A percentile compares a stretch with the other conserved stretches of the same genome.
These are phyloP conservation scores for Catocala sponsa DNA, from an alignment of 2,888 invertebrate species.

Conservation along the genomic window DNA sequence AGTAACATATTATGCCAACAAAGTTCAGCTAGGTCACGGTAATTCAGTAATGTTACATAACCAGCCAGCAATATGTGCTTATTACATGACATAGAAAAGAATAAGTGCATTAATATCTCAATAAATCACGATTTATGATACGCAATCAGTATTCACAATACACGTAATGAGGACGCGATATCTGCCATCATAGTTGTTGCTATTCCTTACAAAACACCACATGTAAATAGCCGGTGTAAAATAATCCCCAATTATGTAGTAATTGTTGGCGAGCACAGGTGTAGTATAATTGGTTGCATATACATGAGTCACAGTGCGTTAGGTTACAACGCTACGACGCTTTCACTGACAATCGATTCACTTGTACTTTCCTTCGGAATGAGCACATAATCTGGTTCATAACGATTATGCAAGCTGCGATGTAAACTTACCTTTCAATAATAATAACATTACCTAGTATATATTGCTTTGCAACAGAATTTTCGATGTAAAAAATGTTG, in stretches of 20 bases:
- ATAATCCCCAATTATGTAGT: constrained; percentile 13
- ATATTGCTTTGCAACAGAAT: background rate
- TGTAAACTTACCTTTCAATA: constrained; percentile 13
- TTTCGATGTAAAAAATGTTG: background rate
- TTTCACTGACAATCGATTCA: constrained; percentile 61
- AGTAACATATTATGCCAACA: too few species aligned
- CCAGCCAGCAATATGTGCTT: background rate
- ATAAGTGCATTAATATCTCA: constrained; percentile 7
- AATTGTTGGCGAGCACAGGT: constrained; percentile 20
- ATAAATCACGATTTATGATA: constrained; percentile 2
- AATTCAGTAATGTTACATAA: background rate
- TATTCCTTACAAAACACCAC: constrained; percentile 26
- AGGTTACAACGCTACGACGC: constrained; percentile 52
- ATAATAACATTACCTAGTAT: constrained; percentile 14
- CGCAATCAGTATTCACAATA: background rate
- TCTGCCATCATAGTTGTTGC: constrained; percentile 15
- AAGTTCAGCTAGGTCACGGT: background rate
- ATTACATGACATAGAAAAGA: constrained; percentile 1
- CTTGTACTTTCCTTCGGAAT: constrained; percentile 55
- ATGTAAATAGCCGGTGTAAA: constrained; percentile 22
- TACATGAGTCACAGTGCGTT: constrained; percentile 51
- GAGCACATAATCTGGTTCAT: constrained; percentile 52
- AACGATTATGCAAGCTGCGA: constrained; percentile 45
- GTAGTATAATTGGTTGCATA: constrained; percentile 28
- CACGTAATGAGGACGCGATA: constrained; percentile 7